Base-by-base conservation (phyloP, 2,797 vertebrate genomes). In the Sciaenops ocellatus region DNA sequence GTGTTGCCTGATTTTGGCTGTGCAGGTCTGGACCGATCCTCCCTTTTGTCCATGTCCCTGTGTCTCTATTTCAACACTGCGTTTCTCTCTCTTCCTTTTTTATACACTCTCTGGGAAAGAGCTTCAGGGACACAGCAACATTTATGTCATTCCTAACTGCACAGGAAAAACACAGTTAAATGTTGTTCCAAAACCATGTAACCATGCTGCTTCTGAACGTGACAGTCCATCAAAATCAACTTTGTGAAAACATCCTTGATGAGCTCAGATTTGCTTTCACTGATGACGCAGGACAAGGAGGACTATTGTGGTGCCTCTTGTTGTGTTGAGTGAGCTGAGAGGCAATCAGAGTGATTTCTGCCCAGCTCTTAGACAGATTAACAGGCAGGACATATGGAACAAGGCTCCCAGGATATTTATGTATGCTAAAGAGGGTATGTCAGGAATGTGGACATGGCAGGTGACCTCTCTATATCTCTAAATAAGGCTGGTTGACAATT, bases 381-480 rank as follows among this genome's bases (percentile, higher is more conserved):
- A 87, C 73, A 57, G 73, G 62, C 76, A 38, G 13, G 69, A 71
- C 74, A 80, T 66, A 82, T 76, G 82, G 79, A 86, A 84, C 61
- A 79, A 69, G 80, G 83, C 89, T 92, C 82, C 75, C 22, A 11
- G 84, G 80, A 83, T 92, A 90, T 94, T 92, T 93, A 93, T 88
- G 85, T 78, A 86, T 10, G 78, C 81, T 70, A 28, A 73, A 50
- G 46, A 90, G 89, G 34, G 84, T 82, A 94, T 92, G 89, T 61
- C 17, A 77, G 77, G 93, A 94, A 96, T 95, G 91, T 89, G 90
- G 80, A 92, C 63, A 41, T 88, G 88, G 84, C 89, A 93, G 90
- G 87, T 94, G 93, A 95, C 93, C 94, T 92, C 86, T 88, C 78
- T 80, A 42, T 86, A 82, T 94, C 65, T 88, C 89, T 86, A 90